Conservation (phyloP, 2,113 vertebrate species). For the Indicator maculatus region DNA sequence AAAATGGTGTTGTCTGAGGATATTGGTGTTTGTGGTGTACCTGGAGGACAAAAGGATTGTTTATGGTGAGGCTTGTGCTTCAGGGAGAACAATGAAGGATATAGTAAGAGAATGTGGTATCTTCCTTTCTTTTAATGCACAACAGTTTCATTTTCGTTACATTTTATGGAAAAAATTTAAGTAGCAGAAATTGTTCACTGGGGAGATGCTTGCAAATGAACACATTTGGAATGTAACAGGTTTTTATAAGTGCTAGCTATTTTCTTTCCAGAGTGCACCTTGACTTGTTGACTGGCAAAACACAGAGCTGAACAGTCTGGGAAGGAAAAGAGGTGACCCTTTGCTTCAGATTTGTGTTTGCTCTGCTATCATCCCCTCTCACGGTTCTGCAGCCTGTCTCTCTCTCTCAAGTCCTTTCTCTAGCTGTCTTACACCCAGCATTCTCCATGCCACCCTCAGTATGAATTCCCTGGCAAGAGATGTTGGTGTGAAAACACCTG, state of each 20-base stretch:
- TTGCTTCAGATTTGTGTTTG: background rate
- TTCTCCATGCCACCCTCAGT: background rate
- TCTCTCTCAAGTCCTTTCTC: background rate
- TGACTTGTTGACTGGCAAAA: background rate
- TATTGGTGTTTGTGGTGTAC: slow-evolving; percentile 12
- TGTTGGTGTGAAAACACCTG: background rate
- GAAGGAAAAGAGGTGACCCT: background rate
- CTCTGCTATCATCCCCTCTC: background rate
- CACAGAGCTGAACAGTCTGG: background rate
- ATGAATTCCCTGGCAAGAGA: background rate
- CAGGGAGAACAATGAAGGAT: background rate
- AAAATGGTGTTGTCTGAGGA: slow-evolving; percentile 28
- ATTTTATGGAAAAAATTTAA: slow-evolving; percentile 32
- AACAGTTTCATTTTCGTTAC: slow-evolving; percentile 2
- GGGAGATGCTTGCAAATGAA: background rate
- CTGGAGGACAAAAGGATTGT: slow-evolving; percentile 2
- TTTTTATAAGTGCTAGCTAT: background rate
- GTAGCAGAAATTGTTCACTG: background rate
- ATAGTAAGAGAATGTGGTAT: background rate
- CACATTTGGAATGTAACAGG: background rate
- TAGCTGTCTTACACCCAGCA: background rate
- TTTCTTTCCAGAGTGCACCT: background rate
- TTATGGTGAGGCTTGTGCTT: background rate
- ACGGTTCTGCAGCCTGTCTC: accelerated
- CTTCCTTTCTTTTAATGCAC: background rate